Percentiles rank a stretch among this genome's conserved stretches.
Evolutionary conservation across 1,140 invertebrate genomes (phyloP).

Genomic region (Dicyema japonicum): DNA sequence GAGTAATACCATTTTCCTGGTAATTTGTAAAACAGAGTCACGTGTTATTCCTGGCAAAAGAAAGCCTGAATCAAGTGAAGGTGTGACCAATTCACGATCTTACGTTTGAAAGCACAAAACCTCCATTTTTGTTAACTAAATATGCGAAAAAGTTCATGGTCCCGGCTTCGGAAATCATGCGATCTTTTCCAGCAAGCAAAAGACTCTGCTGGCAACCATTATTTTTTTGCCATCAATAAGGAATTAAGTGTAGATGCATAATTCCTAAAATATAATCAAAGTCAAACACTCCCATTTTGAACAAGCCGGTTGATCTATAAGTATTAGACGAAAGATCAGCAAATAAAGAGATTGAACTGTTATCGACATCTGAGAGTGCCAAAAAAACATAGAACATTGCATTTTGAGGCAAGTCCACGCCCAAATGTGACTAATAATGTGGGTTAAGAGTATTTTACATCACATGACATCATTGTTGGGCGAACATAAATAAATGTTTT

Average conservation of each 20-base stretch:
- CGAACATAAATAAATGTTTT: too few relatives aligned
- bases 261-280: slow-evolving; percentile 20
- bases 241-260: slow-evolving; percentile 26
- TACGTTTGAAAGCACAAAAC: slow-evolving; percentile 22
- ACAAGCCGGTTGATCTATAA: not conserved
- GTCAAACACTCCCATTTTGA: slow-evolving; percentile 4
- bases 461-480: slow-evolving; percentile 61
- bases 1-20: slow-evolving; percentile 35
- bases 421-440: too few relatives aligned
- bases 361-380: too few relatives aligned
- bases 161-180: slow-evolving; percentile 77
- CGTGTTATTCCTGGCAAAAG: slow-evolving; percentile 58
- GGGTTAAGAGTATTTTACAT: too few relatives aligned
- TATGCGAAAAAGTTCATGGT: slow-evolving; percentile 91
- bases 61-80: slow-evolving; percentile 45
- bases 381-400: too few relatives aligned
- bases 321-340: slow-evolving; percentile 1
- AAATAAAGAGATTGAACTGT: too few relatives aligned
- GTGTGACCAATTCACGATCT: slow-evolving; percentile 40
- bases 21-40: slow-evolving; percentile 44
- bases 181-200: slow-evolving; percentile 72
- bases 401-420: too few relatives aligned
- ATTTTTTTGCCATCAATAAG: slow-evolving; percentile 33
- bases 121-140: slow-evolving; percentile 52
- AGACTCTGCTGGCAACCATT: slow-evolving; percentile 65